Conservation (phyloP, 2,113 vertebrate species). For the Cynopterus brachyotis region DNA sequence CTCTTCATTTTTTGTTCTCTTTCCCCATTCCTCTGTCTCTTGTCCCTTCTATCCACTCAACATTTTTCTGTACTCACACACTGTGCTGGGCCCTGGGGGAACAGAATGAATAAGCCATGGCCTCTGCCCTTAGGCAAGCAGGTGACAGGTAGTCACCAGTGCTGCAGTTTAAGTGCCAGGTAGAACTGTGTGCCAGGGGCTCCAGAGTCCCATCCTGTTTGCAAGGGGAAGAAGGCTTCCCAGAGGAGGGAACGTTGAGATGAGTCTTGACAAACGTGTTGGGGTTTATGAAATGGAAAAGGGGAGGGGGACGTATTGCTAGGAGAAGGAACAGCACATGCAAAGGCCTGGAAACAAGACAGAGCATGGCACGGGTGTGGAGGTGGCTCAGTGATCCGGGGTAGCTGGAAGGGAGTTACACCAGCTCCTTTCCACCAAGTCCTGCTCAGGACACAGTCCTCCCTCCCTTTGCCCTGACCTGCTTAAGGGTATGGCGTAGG, state of each 20-base stretch:
- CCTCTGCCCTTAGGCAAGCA: not conserved
- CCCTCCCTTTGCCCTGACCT: not conserved
- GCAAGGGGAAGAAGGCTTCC: not conserved
- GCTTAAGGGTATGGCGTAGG: not conserved
- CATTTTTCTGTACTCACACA: not conserved
- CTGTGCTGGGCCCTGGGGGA: not conserved
- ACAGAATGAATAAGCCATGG: not conserved
- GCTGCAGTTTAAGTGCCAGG: not conserved
- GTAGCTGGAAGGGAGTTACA: not conserved
- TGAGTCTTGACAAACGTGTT: not conserved
- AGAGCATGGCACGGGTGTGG: rapidly evolving
- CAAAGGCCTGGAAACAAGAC: not conserved
- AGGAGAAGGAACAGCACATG: not conserved
- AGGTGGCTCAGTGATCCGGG: not conserved
- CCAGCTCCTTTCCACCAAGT: not conserved
- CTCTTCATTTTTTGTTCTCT: not conserved
- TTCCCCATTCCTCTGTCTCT: not conserved
- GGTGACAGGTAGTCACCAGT: not conserved
- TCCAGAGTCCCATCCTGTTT: not conserved
- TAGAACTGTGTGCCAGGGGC: rapidly evolving
- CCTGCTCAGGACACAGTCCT: not conserved
- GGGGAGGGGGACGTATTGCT: too few species aligned
- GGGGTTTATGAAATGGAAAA: not conserved
- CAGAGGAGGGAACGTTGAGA: not conserved
- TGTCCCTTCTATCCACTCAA: not conserved